Base-by-base conservation (phyloP, 1,140 invertebrate genomes). In the Solenopsis fugax region DNA sequence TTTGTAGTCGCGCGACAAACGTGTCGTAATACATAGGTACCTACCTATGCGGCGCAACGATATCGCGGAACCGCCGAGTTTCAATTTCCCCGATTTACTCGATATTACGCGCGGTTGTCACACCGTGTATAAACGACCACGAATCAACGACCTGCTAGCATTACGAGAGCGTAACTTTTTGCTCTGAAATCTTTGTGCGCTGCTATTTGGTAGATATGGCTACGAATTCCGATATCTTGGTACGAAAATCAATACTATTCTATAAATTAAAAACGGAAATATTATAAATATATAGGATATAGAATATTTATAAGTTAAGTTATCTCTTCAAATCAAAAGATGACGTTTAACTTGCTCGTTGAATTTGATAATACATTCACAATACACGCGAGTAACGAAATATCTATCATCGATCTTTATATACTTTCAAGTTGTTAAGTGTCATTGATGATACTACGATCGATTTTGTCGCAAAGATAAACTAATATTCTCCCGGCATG, bases 41-140 rank as follows among this genome's bases (percentile, higher is more conserved):
- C 52, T 71, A 60, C 85, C 60, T 72, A 54, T 48, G 45, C 56
- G 41, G 48, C 45, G 54, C 60, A 64, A 87, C 29, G 56, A 41
- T 82, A 82, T 81, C 85, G 65, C 45, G 56, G 18, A 58, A 87
- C 56, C 65, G 78, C 67, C 80, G 80, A 73, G 69, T 87, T 87
- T 87, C 80, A 87, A 76, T 87, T 86, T 86, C 62, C 62, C 84
- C 67, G 82, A 87, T 76, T 87, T 76, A 62, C 62, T 87, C 69
- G 82, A 87, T 87, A 87, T 87, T 86, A 87, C 71, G 54, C 82
- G 82, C 82, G 56, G 67, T 65, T 86, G 76, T 62, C 65, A 81
- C 82, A 60, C 60, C 80, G 41, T 24, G 80, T 82, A 82, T 82
- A 84, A 84, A 84, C 80, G 80, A 82, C 65, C 67, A 29, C 80